These are phyloP conservation scores for Halcyon senegalensis DNA, from an alignment of 2,113 vertebrate species.

Conservation along the genomic window DNA sequence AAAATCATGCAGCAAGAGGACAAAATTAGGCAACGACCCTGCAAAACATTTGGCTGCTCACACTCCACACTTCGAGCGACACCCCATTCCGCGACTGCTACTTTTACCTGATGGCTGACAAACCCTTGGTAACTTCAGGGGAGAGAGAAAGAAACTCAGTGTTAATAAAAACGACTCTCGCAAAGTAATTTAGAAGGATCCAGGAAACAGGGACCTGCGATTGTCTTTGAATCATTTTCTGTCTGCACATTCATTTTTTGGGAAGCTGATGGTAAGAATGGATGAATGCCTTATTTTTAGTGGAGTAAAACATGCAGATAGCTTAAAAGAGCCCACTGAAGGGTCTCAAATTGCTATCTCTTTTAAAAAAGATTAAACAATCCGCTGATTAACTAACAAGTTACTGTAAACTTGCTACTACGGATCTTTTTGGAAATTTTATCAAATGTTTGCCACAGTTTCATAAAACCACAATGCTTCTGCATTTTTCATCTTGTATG, in stretches of 20 bases:
- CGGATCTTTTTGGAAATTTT: not conserved
- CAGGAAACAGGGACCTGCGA: not conserved
- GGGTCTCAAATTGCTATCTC: not conserved
- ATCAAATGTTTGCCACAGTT: not conserved
- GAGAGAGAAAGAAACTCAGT: not conserved
- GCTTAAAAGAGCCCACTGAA: not conserved
- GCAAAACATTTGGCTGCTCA: not conserved
- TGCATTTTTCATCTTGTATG: not conserved
- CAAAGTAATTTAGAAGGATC: not conserved
- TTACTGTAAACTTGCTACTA: not conserved
- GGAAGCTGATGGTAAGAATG: not conserved
- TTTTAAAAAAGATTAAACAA: not conserved
- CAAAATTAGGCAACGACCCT: not conserved
- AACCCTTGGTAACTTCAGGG: not conserved
- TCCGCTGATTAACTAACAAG: not conserved
- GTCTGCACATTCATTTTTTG: not conserved
- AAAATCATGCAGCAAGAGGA: not conserved
- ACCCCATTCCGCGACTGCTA: accelerated
- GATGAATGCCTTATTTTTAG: not conserved
- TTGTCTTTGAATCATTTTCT: not conserved
- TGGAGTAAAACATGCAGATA: not conserved
- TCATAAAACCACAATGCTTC: not conserved
- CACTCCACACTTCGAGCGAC: not conserved
- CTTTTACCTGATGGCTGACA: not conserved
- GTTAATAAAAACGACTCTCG: not conserved